A percentile compares a stretch with the other conserved stretches of the same genome.
phyloP scores from a whole-genome alignment of 2,888 invertebrate genomes.

The Andrena bicolor region DNA sequence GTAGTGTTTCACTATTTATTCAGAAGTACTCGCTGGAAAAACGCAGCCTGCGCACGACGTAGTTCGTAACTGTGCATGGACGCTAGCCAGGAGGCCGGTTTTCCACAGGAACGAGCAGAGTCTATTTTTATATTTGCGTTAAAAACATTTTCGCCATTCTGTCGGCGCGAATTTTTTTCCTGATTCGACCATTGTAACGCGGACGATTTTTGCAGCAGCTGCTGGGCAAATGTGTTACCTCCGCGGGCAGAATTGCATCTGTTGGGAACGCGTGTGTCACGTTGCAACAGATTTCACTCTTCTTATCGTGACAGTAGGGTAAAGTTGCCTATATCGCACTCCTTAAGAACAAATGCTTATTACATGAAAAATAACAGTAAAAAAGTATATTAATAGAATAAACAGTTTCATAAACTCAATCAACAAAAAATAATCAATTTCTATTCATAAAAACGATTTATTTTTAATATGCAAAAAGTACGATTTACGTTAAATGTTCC shows the following conservation, averaged over 20 bases:
- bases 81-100: background rate
- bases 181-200: background rate
- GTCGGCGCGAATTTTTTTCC: conserved; percentile 14
- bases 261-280: background rate
- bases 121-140: background rate
- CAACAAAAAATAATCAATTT: no score
- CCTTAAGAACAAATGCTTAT: no score
- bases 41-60: conserved; percentile 7
- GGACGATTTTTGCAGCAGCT: background rate
- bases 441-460: no score
- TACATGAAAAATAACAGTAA: no score
- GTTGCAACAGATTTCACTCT: background rate
- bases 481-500: no score
- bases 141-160: conserved; percentile 22
- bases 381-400: no score
- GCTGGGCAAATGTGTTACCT: background rate
- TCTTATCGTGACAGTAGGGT: no score
- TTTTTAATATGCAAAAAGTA: no score
- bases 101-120: conserved; percentile 1
- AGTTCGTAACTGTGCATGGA: background rate
- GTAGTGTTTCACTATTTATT: conserved; percentile 51
- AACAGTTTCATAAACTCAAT: no score
- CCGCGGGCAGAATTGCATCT: background rate
- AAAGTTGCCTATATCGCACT: no score
- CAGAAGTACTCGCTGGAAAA: conserved; percentile 36